These are phyloP conservation scores for Myiozetetes cayanensis DNA, from an alignment of 2,113 vertebrate genomes.

Conservation along the genomic window DNA sequence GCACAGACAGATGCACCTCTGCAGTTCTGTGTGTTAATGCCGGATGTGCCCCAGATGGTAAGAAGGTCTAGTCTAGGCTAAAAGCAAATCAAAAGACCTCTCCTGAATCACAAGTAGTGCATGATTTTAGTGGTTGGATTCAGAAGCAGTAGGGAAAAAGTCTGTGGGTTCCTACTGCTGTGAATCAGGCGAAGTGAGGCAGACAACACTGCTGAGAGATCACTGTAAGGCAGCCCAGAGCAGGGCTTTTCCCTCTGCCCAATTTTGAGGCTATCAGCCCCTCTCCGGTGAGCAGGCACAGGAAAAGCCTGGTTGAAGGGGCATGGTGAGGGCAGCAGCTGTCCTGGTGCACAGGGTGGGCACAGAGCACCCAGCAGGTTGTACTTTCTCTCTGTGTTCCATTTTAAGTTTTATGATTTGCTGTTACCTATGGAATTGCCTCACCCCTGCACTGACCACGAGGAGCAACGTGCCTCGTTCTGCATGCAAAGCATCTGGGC, in stretches of 20 bases:
- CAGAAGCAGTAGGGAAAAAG: neutral
- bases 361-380: neutral
- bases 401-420: neutral
- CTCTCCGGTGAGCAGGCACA: neutral
- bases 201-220: neutral
- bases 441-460: fast-evolving
- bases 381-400: neutral
- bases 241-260: neutral
- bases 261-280: fast-evolving
- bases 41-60: neutral
- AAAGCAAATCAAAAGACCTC: neutral
- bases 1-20: neutral
- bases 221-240: neutral
- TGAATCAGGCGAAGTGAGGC: neutral
- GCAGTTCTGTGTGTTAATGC: neutral
- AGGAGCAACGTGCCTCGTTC: neutral
- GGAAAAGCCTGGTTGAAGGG: neutral
- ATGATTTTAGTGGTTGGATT: neutral
- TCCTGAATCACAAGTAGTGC: neutral
- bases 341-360: neutral
- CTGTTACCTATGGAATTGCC: neutral
- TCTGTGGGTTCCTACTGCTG: neutral
- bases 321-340: neutral
- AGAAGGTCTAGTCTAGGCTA: neutral
- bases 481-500: fast-evolving